Base-by-base conservation (phyloP, 1,140 invertebrate species). In the Neodiprion pinetum region DNA sequence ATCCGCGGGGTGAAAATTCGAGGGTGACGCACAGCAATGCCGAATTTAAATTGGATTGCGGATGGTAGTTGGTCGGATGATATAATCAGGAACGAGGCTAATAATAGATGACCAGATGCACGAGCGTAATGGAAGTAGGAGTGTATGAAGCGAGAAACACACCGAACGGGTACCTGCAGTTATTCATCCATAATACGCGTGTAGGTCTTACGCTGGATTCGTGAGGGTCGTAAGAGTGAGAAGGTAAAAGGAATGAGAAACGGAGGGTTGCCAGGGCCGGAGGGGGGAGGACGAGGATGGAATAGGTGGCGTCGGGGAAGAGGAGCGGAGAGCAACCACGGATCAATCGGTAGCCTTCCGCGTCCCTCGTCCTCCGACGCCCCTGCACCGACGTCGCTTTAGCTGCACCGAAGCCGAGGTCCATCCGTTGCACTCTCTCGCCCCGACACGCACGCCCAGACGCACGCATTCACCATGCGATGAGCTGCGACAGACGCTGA, bases 281-380 rank as follows among this genome's bases (percentile, higher is more conserved):
- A 80, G 84, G 86, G 53, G 9, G 11, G 53, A 9, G n/a, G 53
- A 53, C 10, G 53, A 17, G n/a, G n/a, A 9, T 8, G 53, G 53
- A 12, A 61, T 12, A 61, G 53, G 53, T 61, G 53, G 79, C 75
- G 49, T 68, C 28, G 72, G 75, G 72, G 23, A 48, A 67, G 72
- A 73, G 79, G 75, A 80, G 81, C 76, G 76, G 78, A 80, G 80
- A 81, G 81, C 84, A 81, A 85, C 83, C 82, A 81, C 81, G 85
- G 86, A 87, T 87, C 85, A 87, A 87, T 87, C 84, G 53, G 85
- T 86, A 83, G 83, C 84, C 82, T 85, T 86, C 83, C 83, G 81
- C 83, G 79, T 86, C 81, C 69, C 71, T 76, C 78, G 76, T 74
- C 79, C 79, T 72, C 73, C 76, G 75, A 72, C 76, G 75, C 47